A percentile compares a stretch with the other conserved stretches of the same genome.
Evolutionary conservation across 30 jellyfish, hydroid and myxozoan genomes (phyloP).

Genomic region (Phacellophora camtschatica): DNA sequence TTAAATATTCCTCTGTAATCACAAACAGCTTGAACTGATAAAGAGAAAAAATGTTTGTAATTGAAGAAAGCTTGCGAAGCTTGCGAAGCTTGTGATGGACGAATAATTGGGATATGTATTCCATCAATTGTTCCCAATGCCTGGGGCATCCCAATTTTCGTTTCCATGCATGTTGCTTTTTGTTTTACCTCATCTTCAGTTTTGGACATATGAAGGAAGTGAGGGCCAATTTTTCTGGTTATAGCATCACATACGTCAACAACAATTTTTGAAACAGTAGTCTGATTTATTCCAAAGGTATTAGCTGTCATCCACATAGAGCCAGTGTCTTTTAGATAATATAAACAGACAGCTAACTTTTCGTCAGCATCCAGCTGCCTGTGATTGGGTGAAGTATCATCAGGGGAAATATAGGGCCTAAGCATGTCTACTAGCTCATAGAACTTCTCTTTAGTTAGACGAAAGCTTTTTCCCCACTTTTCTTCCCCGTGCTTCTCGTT

Average conservation of each 20-base stretch:
- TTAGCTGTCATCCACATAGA: constrained; percentile 1
- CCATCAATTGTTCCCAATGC: background rate
- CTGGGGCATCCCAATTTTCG: background rate
- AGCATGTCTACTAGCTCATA: background rate
- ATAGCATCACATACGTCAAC: background rate
- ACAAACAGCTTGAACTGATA: constrained; percentile 59
- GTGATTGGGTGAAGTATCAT: background rate
- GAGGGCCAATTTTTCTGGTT: background rate
- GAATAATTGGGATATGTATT: constrained; percentile 21
- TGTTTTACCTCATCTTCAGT: background rate
- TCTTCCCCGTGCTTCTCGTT: background rate
- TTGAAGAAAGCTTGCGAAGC: constrained; percentile 26
- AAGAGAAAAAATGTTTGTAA: constrained; percentile 20
- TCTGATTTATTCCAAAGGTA: background rate
- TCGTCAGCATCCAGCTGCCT: constrained; percentile 4
- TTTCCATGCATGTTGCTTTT: background rate
- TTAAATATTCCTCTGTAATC: constrained; percentile 54
- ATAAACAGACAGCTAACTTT: background rate
- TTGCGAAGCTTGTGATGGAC: background rate
- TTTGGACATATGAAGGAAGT: background rate
- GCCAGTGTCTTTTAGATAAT: background rate
- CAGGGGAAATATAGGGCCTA: background rate
- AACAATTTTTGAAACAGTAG: background rate
- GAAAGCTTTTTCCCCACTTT: background rate
- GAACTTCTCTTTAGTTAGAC: background rate